phyloP scores from a whole-genome alignment of 2,888 invertebrate species.

The Drosophila histrio region DNA sequence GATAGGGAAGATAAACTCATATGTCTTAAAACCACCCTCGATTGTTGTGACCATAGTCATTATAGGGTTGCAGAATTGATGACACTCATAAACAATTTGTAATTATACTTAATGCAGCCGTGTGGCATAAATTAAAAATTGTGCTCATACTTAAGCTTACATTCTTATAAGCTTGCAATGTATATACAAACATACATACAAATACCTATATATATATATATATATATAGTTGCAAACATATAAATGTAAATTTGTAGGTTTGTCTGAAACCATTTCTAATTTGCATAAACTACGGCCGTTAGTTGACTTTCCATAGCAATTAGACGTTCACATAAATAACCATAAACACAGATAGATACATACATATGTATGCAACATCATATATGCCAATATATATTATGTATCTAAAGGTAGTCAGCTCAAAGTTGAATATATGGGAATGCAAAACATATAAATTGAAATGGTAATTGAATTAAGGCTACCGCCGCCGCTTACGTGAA shows the following conservation, averaged over 20 bases:
- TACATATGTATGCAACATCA: background rate
- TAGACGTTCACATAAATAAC: slow-evolving; percentile 56
- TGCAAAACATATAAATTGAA: slow-evolving; percentile 43
- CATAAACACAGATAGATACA: background rate
- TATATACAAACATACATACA: background rate
- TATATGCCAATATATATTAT: slow-evolving; percentile 3
- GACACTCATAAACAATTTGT: slow-evolving; percentile 63
- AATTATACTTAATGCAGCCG: slow-evolving; percentile 48
- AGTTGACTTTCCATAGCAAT: slow-evolving; percentile 39
- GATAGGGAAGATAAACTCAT: background rate
- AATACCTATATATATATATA: background rate
- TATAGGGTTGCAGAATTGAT: slow-evolving; percentile 63
- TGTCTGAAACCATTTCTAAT: slow-evolving; percentile 2
- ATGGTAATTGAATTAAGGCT: slow-evolving; percentile 23
- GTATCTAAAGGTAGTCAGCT: slow-evolving; percentile 1
- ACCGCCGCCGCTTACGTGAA: background rate
- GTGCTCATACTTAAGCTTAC: slow-evolving; percentile 31
- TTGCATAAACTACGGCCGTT: slow-evolving; percentile 40
- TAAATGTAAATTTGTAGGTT: background rate
- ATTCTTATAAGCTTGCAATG: background rate
- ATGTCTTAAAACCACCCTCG: slow-evolving; percentile 16
- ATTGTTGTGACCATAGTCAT: slow-evolving; percentile 17
- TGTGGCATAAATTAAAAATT: slow-evolving; percentile 41
- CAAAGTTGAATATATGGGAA: slow-evolving; percentile 49
- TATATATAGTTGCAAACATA: background rate